Base-by-base conservation (phyloP, 2,113 vertebrate species). In the Trogon melanurus region DNA sequence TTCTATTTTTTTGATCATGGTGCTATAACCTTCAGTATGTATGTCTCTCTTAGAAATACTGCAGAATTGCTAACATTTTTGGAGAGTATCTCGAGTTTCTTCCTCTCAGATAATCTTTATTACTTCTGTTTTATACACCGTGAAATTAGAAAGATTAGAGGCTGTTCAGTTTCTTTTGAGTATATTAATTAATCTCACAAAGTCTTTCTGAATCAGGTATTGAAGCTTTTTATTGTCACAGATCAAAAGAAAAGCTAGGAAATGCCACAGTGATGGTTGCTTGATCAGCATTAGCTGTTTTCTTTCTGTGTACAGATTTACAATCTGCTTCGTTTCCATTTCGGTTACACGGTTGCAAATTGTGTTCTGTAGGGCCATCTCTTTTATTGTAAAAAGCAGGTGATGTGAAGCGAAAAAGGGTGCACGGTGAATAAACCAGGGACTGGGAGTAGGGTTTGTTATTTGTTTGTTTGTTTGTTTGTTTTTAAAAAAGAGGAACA, bases 91-190 rank as follows among this genome's bases (percentile, higher is more conserved):
- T 79, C 7, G 45, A 69, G 60, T 44, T 85, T 56, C 86, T 87
- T 85, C 78, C 58, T 44, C 7, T 38, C 29, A 92, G 83, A 86
- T 85, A 0, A 45, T 83, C 89, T 88, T 17, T 21, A 70, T 53
- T 76, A 13, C 72, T 86, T 85, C 62, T 88, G 64, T 57, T 88
- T 93, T 93, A 95, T 41, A 92, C 60, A 83, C 67, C 45, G 29
- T 94, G 89, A 96, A 96, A 96, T 96, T 86, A 83, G 75, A 72
- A 92, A 90, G 79, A 71, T 90, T 92, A 34, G 26, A 67, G 47
- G 32, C 64, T 88, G 38, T 66, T 88, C 67, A 21, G 29, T 34
- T 38, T 61, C 58, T 80, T 72, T 48, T 50, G 18, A 36, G 25
- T 27, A 45, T 34, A 54, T 69, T 88, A 91, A 89, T 94, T 89